Evolutionary conservation across 2,797 vertebrate genomes (phyloP).

Genomic region (Emys orbicularis): DNA sequence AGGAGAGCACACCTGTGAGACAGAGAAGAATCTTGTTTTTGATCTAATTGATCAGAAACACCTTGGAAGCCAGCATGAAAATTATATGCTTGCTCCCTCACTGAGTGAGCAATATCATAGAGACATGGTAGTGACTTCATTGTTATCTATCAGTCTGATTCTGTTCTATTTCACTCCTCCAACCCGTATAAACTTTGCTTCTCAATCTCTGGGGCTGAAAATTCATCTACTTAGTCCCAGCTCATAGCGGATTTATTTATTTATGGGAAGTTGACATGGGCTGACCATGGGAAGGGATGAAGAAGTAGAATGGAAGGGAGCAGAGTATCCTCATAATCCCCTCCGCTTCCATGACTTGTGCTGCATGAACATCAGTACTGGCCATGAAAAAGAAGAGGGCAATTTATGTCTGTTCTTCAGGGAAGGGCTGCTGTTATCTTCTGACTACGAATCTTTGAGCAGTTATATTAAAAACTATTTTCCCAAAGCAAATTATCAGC

Average conservation of each 20-base stretch:
- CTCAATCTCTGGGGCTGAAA: not conserved
- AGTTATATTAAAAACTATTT: not conserved
- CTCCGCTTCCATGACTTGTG: not conserved
- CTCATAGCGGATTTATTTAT: rapidly evolving
- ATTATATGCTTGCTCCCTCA: not conserved
- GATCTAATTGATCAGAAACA: not conserved
- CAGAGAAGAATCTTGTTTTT: not conserved
- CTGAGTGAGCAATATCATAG: not conserved
- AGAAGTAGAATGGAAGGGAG: not conserved
- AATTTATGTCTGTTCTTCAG: not conserved
- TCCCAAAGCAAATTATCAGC: not conserved
- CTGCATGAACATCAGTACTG: rapidly evolving
- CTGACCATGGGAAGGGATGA: rapidly evolving
- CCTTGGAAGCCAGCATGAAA: not conserved
- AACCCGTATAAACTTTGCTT: not conserved
- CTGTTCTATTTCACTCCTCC: not conserved
- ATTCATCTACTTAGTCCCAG: not conserved
- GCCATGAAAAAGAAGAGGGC: rapidly evolving
- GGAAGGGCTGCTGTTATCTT: not conserved
- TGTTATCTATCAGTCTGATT: not conserved
- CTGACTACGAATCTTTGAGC: not conserved
- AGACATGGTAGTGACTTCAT: not conserved
- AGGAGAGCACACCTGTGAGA: not conserved
- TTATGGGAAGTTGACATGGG: not conserved
- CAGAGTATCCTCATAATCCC: not conserved